Evolutionary conservation across 1,140 invertebrate genomes (phyloP).

Genomic region (Bombus superbus): DNA sequence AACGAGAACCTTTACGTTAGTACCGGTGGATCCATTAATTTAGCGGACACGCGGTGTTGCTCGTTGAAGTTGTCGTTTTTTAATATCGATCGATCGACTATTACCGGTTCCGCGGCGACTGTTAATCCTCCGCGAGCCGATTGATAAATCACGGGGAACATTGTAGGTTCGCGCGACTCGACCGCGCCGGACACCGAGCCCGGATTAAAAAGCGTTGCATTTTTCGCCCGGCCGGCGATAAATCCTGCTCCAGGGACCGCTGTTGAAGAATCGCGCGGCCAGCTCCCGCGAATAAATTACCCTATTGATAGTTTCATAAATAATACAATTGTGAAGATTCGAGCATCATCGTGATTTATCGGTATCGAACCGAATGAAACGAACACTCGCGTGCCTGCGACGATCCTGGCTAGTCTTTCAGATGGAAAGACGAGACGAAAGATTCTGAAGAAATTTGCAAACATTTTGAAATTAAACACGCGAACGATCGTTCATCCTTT

Average conservation of each 20-base stretch:
- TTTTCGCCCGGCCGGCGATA: conserved; percentile 35
- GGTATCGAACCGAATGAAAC: not conserved
- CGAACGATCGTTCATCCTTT: no score
- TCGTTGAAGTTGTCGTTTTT: not conserved
- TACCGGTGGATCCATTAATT: conserved; percentile 16
- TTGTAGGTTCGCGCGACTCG: conserved; percentile 46
- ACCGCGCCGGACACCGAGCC: conserved; percentile 17
- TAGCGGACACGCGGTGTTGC: not conserved
- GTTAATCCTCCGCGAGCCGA: conserved; percentile 39
- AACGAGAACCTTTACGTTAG: not conserved
- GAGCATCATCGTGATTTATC: conserved; percentile 22
- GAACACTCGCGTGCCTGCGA: not conserved
- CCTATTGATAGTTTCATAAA: conserved; percentile 49
- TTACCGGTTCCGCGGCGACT: conserved; percentile 39
- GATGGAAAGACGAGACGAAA: not conserved
- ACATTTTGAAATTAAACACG: not conserved
- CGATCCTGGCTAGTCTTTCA: not conserved
- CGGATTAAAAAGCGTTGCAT: conserved; percentile 42
- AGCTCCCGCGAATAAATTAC: conserved; percentile 42
- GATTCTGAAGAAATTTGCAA: not conserved
- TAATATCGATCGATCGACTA: conserved; percentile 47
- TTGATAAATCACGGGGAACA: conserved; percentile 53
- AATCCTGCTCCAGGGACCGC: conserved; percentile 18
- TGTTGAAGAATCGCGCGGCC: conserved; percentile 37
- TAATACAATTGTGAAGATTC: conserved; percentile 35